Evolutionary conservation across 2,888 invertebrate species (phyloP), one percentile per base, ranked within the genome.

Genomic region (Corbicula japonica): DNA sequence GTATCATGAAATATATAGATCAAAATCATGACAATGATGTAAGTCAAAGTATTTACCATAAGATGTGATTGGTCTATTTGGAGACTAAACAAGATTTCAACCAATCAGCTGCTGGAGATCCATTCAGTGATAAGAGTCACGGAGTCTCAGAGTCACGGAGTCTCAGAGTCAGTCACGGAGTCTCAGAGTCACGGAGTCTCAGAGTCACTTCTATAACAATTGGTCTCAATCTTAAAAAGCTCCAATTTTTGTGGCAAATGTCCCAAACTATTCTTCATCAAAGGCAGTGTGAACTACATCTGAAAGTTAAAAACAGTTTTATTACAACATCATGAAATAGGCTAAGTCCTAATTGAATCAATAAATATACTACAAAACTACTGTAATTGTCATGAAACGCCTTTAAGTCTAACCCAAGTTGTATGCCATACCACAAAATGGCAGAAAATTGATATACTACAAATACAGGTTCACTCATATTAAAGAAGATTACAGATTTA

Each of bases 401-500:
- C 65, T 52, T 2, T n/a, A 8, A 50, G 52, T 65, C 65, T 65
- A 65, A 15, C 26, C 6, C n/a, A 32, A 35, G 30, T 23, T 65
- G 65, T 52, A 50, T 32, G 21, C 8, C 5, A 28, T 38, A 65
- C 65, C 65, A 35, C 65, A 65, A 65, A 52, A 52, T 28, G 52
- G 38, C 38, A 32, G 52, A 35, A 65, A 65, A 65, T 65, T 65
- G 35, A 52, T 65, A 32, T 52, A 34, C 35, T 50, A 15, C 58
- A 58, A n/a, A 58, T 35, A 35, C 21, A 6, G 21, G 15, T 58
- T 35, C 23, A 28, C 21, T n/a, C n/a, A 58, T 58, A 35, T 58
- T 58, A 35, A 58, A n/a, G n/a, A n/a, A 34, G 58, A 58, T 58
- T 21, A 58, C 35, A 35, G 32, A 58, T 58, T 58, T 58, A 58